phyloP scores from a whole-genome alignment of 2,113 vertebrate genomes.

The Engraulis encrasicolus region DNA sequence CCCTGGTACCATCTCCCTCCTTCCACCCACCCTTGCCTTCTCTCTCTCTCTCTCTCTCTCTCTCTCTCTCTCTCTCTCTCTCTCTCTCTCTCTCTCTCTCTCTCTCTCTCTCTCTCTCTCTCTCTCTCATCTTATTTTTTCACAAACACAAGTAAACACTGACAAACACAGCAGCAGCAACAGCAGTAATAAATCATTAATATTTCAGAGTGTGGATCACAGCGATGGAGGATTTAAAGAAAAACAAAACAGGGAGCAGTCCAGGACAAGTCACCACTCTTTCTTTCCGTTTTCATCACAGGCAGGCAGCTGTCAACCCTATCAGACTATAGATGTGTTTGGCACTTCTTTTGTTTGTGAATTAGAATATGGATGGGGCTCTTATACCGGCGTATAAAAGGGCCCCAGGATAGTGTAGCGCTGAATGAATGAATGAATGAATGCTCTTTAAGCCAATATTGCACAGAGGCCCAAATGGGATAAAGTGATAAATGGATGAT shows the following conservation, averaged over 20 bases:
- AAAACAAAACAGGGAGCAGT: not conserved
- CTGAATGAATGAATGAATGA: too few species aligned
- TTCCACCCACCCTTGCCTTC: not conserved
- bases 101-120: too few species aligned
- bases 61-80: too few species aligned
- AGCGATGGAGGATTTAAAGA: not conserved
- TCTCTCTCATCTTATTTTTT: too few species aligned
- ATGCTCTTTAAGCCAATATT: not conserved
- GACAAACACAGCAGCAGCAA: not conserved
- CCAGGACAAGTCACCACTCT: not conserved
- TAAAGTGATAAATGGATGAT: conserved; percentile 17
- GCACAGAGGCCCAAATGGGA: not conserved
- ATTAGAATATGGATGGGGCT: not conserved
- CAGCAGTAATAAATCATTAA: not conserved
- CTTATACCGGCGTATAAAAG: not conserved
- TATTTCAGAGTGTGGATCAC: not conserved
- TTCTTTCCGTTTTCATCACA: too few species aligned
- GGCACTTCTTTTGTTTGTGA: too few species aligned
- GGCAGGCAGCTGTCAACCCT: not conserved
- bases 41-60: too few species aligned
- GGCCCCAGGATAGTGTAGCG: not conserved
- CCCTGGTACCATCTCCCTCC: conserved; percentile 33
- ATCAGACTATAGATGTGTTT: not conserved
- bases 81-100: too few species aligned
- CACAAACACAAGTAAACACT: not conserved